Base-by-base conservation (phyloP, 2,797 vertebrate genomes). In the Rachycentron canadum region DNA sequence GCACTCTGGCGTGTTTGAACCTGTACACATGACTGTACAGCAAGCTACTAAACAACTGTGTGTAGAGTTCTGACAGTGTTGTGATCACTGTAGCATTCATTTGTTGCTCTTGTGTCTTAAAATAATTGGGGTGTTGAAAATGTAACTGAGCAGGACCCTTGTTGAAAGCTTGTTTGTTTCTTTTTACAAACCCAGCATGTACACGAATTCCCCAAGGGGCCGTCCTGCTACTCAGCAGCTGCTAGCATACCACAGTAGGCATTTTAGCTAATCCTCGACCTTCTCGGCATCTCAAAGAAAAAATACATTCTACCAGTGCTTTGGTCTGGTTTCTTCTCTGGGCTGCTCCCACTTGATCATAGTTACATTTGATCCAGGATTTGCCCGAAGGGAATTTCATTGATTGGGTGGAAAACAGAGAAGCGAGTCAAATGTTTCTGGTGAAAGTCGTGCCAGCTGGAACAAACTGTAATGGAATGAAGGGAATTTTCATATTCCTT, bases 81-180 rank as follows among this genome's bases (percentile, higher is more conserved):
- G 49, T 45, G 58, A 53, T 79, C 65, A 82, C 5, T 36, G 52
- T 26, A 59, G 71, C 58, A n/a, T 76, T 82, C 19, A 64, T 74
- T 64, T 91, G 78, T 85, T 73, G 57, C 53, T 65, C 34, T 79
- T 62, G 23, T 74, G 91, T 92, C 86, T 92, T 90, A 88, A 94
- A 95, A 93, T 93, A 93, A 85, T 84, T 73, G 41, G 92, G 89
- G 87, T 91, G 93, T 87, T 89, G 69, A 69, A 82, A 67, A 69
- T 81, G 63, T 79, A 75, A 86, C 77, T 64, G 66, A 78, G 78
- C 83, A 83, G 69, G 50, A 32, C 71, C 30, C 32, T n/a, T 91
- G 34, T 88, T 83, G 69, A 87, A 59, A 87, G 73, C 52, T 66
- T 81, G 74, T 82, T 83, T 77, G 52, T 75, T 67, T 73, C 80